phyloP scores from a whole-genome alignment of 64 coral and sea anemone genomes.

The Astreopora myriophthalma region DNA sequence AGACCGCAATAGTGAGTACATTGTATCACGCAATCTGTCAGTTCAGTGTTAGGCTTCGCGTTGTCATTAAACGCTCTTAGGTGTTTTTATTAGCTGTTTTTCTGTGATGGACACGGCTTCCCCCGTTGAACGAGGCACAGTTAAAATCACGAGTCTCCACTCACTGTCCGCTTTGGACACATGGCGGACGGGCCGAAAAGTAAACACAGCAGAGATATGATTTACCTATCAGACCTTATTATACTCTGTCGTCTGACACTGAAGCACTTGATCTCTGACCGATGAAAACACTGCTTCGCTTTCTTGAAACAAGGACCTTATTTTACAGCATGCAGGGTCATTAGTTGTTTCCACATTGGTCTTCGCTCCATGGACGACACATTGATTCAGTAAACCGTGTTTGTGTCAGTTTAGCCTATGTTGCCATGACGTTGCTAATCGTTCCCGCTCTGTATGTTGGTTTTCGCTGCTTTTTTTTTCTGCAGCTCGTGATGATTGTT shows the following conservation, averaged over 20 bases:
- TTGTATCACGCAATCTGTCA: too few relatives aligned
- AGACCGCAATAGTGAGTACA: slow-evolving; percentile 56
- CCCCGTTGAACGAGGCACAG: too few relatives aligned
- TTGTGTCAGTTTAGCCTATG: neutral
- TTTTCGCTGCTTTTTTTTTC: neutral
- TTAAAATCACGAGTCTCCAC: too few relatives aligned
- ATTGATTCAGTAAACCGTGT: neutral
- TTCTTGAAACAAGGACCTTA: too few relatives aligned
- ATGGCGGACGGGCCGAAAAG: too few relatives aligned
- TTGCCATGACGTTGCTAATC: neutral
- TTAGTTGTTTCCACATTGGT: neutral
- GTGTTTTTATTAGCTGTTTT: too few relatives aligned
- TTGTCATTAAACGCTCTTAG: too few relatives aligned
- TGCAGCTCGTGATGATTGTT: neutral
- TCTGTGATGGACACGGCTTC: too few relatives aligned
- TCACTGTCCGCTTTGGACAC: too few relatives aligned
- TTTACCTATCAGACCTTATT: too few relatives aligned
- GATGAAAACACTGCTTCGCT: neutral
- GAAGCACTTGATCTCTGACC: neutral
- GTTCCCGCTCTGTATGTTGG: neutral
- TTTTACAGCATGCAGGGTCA: neutral
- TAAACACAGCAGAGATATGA: too few relatives aligned
- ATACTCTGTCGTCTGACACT: neutral
- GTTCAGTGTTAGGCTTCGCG: too few relatives aligned
- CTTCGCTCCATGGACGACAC: neutral